Evolutionary conservation across 2,888 invertebrate species (phyloP).

Genomic region (Physocephala rufipes): DNA sequence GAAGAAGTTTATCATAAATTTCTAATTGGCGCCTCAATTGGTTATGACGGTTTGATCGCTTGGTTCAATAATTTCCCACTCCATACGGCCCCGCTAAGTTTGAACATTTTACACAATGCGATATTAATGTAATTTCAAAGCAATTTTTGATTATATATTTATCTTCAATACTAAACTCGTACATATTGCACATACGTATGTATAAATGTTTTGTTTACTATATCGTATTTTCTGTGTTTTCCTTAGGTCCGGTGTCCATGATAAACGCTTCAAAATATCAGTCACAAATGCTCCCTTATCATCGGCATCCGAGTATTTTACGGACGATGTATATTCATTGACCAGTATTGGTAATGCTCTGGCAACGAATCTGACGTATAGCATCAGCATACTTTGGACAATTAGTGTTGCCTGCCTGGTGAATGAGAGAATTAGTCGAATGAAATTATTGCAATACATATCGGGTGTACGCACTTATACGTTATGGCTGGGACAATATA

Average conservation of each 20-base stretch:
- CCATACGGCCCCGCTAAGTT: slow-evolving; percentile 47
- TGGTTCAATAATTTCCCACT: slow-evolving; percentile 53
- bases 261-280: slow-evolving; percentile 45
- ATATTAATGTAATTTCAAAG: slow-evolving; percentile 30
- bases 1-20: slow-evolving; percentile 25
- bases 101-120: slow-evolving; percentile 53
- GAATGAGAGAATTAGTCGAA: slow-evolving; percentile 33
- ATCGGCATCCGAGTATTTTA: slow-evolving; percentile 27
- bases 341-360: slow-evolving; percentile 43
- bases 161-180: too few species aligned
- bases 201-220: too few species aligned
- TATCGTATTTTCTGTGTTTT: not conserved
- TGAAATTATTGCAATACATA: slow-evolving; percentile 47
- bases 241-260: not conserved
- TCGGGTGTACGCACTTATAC: slow-evolving; percentile 42
- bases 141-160: too few species aligned
- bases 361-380: slow-evolving; percentile 44
- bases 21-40: slow-evolving; percentile 48
- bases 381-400: slow-evolving; percentile 43
- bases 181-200: too few species aligned
- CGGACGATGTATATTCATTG: not conserved
- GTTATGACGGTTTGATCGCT: slow-evolving; percentile 35
- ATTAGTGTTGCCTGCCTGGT: slow-evolving; percentile 36
- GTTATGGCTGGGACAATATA: slow-evolving; percentile 27
- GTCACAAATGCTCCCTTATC: slow-evolving; percentile 46